Conservation (phyloP, 2,113 vertebrate species). For the Hemiprocne comata region DNA sequence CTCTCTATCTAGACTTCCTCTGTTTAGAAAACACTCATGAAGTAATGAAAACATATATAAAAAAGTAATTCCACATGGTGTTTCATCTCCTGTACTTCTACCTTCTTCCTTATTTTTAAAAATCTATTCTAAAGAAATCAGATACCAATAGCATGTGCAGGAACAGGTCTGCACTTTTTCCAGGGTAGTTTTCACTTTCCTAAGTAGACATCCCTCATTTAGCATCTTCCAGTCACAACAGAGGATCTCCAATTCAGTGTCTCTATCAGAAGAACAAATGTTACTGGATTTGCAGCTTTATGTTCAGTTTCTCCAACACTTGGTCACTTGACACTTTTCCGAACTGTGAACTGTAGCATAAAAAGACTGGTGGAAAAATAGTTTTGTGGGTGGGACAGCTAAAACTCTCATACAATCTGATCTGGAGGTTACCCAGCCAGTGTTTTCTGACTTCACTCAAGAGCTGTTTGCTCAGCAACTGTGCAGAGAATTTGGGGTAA, state of each 20-base stretch:
- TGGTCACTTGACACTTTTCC: background rate
- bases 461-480: background rate
- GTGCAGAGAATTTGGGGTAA: background rate
- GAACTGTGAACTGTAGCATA: background rate
- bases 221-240: background rate
- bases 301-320: background rate
- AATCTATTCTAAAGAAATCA: background rate
- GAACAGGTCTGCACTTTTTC: background rate
- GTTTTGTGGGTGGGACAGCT: rapidly evolving
- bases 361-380: background rate
- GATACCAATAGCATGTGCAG: rapidly evolving
- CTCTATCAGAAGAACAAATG: background rate
- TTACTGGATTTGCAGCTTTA: background rate
- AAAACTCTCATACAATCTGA: background rate
- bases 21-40: background rate
- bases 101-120: background rate
- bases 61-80: background rate
- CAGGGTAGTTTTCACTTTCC: background rate
- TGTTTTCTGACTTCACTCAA: background rate
- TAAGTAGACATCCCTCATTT: background rate
- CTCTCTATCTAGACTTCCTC: background rate
- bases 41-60: background rate
- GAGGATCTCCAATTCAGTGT: background rate
- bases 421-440: background rate
- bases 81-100: background rate